Base-by-base conservation (phyloP, 2,888 invertebrate genomes). In the Arctia plantaginis region DNA sequence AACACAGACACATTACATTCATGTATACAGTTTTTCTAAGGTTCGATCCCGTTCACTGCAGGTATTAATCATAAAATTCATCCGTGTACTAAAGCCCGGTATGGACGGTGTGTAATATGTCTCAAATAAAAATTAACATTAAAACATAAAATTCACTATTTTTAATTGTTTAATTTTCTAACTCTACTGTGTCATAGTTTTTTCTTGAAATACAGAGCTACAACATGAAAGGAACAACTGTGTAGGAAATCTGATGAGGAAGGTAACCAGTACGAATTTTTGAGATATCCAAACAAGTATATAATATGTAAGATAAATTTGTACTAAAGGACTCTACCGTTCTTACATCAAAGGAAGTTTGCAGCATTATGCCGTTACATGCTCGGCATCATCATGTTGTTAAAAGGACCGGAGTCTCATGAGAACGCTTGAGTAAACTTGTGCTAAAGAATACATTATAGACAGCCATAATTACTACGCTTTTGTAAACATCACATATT, bases 371-470 rank as follows among this genome's bases (percentile, higher is more conserved):
- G 51, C 27, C 35, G 55, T 55, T 55, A 55, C 35, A n/a, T 51
- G 35, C 35, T 55, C 55, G 35, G 30, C 35, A 68, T 23, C 51
- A 35, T 68, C 30, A 23, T 39, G 66, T 41, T 33, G 47, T 68
- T 35, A 55, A 55, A 51, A 55, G 23, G 55, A 35, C 6, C 8
- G 55, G 20, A 51, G 35, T 27, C 35, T 55, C 27, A n/a, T 0
- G 35, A n/a, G 35, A 55, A 55, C n/a, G 35, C 35, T 69, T 15
- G 68, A 13, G 51, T 55, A 51, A 33, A 68, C 41, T 68, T 47
- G 10, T 20, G 47, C 51, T 51, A 51, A 51, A 51, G 51, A 51
- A 51, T 23, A 51, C 51, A 51, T 51, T 51, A 51, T 6, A 51
- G 23, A n/a, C 55, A 27, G n/a, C 12, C 4, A 23, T 59, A 55